A percentile compares a stretch with the other conserved stretches of the same genome.
Conservation (phyloP, 2,888 invertebrate species). For the Drosophila fungiperda region DNA sequence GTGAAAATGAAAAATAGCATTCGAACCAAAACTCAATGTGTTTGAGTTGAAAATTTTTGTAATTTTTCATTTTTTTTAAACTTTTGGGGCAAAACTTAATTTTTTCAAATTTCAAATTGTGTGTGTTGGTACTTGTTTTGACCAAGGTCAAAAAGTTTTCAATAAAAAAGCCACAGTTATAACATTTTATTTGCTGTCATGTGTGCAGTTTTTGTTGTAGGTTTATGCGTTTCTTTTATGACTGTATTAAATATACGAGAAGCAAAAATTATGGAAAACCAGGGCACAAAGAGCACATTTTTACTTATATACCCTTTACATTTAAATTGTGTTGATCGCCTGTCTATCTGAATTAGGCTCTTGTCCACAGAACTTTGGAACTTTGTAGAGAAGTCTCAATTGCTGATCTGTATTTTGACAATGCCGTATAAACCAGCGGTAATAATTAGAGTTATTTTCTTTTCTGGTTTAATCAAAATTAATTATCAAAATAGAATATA, state of each 20-base stretch:
- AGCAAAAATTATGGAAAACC: constrained; percentile 35
- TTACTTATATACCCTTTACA: background rate
- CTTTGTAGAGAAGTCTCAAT: background rate
- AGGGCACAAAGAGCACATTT: background rate
- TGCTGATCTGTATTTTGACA: background rate
- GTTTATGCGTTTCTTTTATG: constrained; percentile 36
- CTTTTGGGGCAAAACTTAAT: constrained; percentile 37
- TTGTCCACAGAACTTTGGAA: background rate
- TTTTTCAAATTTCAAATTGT: constrained; percentile 45
- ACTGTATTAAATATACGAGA: constrained; percentile 48
- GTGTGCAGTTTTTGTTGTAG: constrained; percentile 23
- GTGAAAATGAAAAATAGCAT: background rate
- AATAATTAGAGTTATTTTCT: background rate
- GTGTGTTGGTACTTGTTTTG: constrained; percentile 15
- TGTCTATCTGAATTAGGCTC: background rate
- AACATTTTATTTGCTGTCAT: constrained; percentile 37
- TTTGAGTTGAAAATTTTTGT: constrained; percentile 7
- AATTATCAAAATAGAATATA: background rate
- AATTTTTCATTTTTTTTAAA: constrained; percentile 5
- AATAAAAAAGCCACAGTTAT: constrained; percentile 37
- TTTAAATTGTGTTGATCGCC: background rate
- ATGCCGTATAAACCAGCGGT: too few relatives aligned
- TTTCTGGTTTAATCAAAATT: background rate
- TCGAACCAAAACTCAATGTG: background rate
- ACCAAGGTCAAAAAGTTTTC: constrained; percentile 53